Evolutionary conservation across 2,113 vertebrate species (phyloP).

Genomic region (Sciurus niger): DNA sequence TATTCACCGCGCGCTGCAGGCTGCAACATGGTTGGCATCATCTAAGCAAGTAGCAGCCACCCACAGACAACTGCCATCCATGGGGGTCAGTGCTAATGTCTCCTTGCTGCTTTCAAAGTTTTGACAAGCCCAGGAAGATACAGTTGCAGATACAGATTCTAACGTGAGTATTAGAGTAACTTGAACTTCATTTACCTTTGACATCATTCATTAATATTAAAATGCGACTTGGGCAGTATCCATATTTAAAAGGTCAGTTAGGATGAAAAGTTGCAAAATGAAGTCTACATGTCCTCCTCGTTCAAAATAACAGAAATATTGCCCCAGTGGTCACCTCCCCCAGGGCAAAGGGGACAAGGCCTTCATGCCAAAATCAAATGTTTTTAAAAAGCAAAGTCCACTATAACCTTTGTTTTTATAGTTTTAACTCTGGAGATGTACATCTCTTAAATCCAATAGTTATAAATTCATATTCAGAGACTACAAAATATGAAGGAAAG

Average conservation of each 20-base stretch:
- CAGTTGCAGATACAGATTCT: rapidly evolving
- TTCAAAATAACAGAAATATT: not conserved
- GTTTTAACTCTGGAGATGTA: constrained; percentile 17
- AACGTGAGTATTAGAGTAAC: not conserved
- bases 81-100: rapidly evolving
- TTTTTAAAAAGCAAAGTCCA: not conserved
- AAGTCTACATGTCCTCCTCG: not conserved
- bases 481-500: not conserved
- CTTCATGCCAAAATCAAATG: not conserved
- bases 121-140: rapidly evolving
- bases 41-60: rapidly evolving
- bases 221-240: not conserved
- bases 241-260: not conserved
- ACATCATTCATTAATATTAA: not conserved
- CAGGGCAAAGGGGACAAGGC: not conserved
- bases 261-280: not conserved
- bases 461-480: not conserved
- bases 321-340: rapidly evolving
- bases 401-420: rapidly evolving
- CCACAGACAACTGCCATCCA: rapidly evolving
- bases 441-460: not conserved
- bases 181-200: not conserved
- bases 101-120: not conserved
- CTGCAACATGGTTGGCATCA: rapidly evolving
- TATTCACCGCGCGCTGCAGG: not conserved